phyloP scores from a whole-genome alignment of 2,113 vertebrate genomes.

The Gallinago media region DNA sequence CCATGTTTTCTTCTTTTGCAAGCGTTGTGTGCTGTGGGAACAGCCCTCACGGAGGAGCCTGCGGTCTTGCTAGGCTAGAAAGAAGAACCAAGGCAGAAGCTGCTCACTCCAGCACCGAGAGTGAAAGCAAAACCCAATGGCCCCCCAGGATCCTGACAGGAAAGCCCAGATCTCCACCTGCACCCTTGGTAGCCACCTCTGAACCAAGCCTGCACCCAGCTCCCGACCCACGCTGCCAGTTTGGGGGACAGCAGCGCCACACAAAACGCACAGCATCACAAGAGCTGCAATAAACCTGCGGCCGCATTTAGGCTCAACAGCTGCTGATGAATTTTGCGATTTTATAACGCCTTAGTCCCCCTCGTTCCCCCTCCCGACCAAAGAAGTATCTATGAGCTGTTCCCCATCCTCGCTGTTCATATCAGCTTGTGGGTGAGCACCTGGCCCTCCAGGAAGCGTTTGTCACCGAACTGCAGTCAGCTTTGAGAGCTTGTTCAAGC shows the following conservation, averaged over 20 bases:
- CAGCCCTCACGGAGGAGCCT: background rate
- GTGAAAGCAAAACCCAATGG: background rate
- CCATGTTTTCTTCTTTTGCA: rapidly evolving
- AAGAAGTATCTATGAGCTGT: background rate
- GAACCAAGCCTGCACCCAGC: rapidly evolving
- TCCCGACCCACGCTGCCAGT: background rate
- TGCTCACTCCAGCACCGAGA: background rate
- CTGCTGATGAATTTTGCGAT: background rate
- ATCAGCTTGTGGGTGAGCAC: background rate
- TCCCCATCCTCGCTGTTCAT: background rate
- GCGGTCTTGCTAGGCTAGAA: background rate
- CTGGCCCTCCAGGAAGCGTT: background rate
- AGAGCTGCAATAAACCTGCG: background rate
- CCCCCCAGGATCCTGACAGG: background rate
- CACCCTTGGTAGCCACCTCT: background rate
- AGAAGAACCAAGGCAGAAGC: background rate
- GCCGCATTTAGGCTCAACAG: background rate
- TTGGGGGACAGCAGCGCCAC: rapidly evolving
- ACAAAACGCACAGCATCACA: background rate
- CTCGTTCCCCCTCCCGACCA: background rate
- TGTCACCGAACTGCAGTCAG: background rate
- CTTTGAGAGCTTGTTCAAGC: background rate
- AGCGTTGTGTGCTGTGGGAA: background rate
- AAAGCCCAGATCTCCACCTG: background rate
- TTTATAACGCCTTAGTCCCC: background rate